These are phyloP conservation scores for Chaetura pelagica DNA, from an alignment of 2,113 vertebrate genomes.

Conservation along the genomic window DNA sequence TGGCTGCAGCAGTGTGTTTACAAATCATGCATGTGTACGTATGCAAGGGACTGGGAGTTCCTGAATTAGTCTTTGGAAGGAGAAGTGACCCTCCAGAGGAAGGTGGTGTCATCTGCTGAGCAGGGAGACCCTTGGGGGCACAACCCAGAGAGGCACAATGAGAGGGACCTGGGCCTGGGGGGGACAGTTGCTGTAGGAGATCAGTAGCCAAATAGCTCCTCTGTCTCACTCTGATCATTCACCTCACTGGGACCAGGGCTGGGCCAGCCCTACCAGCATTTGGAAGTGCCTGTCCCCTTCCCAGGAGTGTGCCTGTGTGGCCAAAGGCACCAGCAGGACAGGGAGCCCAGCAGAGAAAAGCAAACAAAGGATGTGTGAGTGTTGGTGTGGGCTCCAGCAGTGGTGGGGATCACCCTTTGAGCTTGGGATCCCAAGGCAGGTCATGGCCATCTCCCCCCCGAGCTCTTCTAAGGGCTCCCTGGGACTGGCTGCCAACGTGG, in stretches of 20 bases:
- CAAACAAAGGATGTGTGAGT: accelerated
- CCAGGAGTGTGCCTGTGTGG: not conserved
- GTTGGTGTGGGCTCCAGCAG: not conserved
- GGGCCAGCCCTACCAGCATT: not conserved
- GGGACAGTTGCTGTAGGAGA: not conserved
- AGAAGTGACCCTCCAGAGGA: not conserved
- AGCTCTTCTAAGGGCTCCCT: not conserved
- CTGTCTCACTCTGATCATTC: not conserved
- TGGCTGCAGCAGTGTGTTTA: not conserved
- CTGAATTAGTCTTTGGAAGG: not conserved
- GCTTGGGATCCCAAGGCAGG: not conserved
- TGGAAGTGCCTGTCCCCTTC: not conserved
- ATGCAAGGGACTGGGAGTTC: not conserved
- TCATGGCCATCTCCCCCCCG: not conserved
- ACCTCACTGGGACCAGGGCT: not conserved
- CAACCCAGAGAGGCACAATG: accelerated
- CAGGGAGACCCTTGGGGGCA: accelerated
- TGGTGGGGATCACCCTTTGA: not conserved
- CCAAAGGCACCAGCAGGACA: not conserved
- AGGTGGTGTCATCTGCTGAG: not conserved
- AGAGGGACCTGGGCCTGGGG: not conserved
- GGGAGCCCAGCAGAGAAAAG: not conserved
- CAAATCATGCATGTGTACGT: not conserved
- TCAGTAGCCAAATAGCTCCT: not conserved
- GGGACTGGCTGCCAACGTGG: not conserved